Conservation (phyloP, 2,888 invertebrate genomes). For the Calameuta idolon region DNA sequence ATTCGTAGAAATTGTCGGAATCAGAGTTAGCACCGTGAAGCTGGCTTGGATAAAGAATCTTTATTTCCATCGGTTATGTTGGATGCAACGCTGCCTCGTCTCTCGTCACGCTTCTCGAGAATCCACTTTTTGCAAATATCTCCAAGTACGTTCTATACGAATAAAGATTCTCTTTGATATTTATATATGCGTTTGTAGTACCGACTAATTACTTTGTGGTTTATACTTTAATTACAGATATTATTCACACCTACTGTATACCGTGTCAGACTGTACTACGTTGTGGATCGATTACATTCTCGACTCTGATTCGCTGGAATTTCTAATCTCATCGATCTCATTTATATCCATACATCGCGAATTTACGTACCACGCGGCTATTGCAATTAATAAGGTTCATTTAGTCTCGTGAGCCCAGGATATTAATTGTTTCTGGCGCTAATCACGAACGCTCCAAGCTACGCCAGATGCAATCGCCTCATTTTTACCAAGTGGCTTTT, state of each 20-base stretch:
- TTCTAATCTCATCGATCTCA: neutral
- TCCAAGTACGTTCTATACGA: neutral
- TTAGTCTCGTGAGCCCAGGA: conserved; percentile 31
- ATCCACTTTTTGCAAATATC: neutral
- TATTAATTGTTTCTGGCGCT: conserved; percentile 41
- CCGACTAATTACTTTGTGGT: neutral
- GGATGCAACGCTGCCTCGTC: neutral
- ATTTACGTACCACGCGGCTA: neutral
- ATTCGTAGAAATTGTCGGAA: neutral
- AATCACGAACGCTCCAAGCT: conserved; percentile 29
- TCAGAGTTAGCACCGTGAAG: neutral
- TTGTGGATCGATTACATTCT: neutral
- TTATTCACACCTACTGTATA: neutral
- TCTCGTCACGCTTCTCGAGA: neutral
- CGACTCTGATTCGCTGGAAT: neutral
- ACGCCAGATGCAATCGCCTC: conserved; percentile 17
- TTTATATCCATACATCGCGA: neutral
- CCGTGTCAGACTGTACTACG: neutral
- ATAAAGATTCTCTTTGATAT: neutral
- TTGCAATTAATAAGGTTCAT: conserved; percentile 34
- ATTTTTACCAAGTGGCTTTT: conserved; percentile 32
- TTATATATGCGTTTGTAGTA: neutral
- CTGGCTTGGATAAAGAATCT: conserved; percentile 37
- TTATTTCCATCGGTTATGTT: conserved; percentile 35
- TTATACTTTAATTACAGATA: neutral